Evolutionary conservation across 2,888 invertebrate genomes (phyloP).

Genomic region (Calameuta pallipes): DNA sequence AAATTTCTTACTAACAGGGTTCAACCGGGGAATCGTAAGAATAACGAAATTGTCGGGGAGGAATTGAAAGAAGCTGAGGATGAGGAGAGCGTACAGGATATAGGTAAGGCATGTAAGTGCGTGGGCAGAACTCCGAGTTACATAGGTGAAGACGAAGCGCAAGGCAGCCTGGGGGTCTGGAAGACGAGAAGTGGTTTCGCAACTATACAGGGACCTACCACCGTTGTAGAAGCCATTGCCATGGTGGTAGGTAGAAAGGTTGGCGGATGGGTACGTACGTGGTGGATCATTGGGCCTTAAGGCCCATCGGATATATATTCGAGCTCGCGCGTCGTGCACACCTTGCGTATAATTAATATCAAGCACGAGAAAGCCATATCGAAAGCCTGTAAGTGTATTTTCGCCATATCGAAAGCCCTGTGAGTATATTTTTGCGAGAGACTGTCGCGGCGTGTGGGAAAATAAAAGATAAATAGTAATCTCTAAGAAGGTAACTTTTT

Average conservation of each 20-base stretch:
- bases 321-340: constrained; percentile 39
- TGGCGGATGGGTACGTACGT: constrained; percentile 11
- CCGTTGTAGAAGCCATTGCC: constrained; percentile 42
- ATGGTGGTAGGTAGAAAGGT: constrained; percentile 17
- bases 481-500: background rate
- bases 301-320: constrained; percentile 30
- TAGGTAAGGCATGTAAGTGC: constrained; percentile 45
- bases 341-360: constrained; percentile 46
- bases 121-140: constrained; percentile 47
- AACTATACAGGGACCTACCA: constrained; percentile 38
- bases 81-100: background rate
- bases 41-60: constrained; percentile 23
- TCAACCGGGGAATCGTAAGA: background rate
- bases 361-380: background rate
- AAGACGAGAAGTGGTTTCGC: constrained; percentile 55
- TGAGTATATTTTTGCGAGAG: background rate
- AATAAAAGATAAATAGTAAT: background rate
- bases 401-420: background rate
- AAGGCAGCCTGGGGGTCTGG: constrained; percentile 43
- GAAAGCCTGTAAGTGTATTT: background rate
- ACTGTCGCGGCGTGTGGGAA: background rate
- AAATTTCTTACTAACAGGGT: too few species aligned
- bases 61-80: constrained; percentile 9
- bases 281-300: constrained; percentile 21
- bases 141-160: constrained; percentile 20